phyloP scores from a whole-genome alignment of 2,113 vertebrate genomes.

The Apeltes quadracus region DNA sequence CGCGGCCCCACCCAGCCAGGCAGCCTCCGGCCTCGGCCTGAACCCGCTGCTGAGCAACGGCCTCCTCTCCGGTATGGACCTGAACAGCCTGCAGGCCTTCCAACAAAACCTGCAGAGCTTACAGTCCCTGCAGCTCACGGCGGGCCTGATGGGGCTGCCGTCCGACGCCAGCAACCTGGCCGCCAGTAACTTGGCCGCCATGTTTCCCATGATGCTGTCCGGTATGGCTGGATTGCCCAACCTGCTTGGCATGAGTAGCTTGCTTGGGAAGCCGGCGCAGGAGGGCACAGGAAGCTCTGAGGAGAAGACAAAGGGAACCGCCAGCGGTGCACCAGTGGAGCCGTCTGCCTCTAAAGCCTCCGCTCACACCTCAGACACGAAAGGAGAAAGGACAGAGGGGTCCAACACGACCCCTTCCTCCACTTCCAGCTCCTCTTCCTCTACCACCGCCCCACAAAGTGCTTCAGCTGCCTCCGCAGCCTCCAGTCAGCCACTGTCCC shows the following conservation, averaged over 20 bases:
- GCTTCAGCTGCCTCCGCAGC: constrained; percentile 80
- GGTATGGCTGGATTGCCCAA: constrained; percentile 95
- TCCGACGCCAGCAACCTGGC: constrained; percentile 85
- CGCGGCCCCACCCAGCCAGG: constrained; percentile 60
- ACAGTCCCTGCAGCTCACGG: constrained; percentile 93
- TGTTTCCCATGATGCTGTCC: constrained; percentile 98
- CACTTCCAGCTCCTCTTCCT: constrained; percentile 85
- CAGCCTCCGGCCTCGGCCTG: constrained; percentile 74
- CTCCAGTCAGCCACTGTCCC: constrained; percentile 84
- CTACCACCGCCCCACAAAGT: constrained; percentile 83
- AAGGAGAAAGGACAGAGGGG: constrained; percentile 94
- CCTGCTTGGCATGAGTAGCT: constrained; percentile 87
- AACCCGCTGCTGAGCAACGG: constrained; percentile 89
- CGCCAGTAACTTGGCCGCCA: constrained; percentile 88
- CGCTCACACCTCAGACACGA: constrained; percentile 75
- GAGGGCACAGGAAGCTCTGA: constrained; percentile 79
- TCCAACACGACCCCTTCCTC: constrained; percentile 81
- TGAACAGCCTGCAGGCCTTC: constrained; percentile 92
- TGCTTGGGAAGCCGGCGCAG: constrained; percentile 84
- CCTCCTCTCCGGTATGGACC: constrained; percentile 90
- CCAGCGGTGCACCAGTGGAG: constrained; percentile 77
- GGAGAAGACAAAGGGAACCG: constrained; percentile 83
- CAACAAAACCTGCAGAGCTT: constrained; percentile 96
- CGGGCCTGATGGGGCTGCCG: constrained; percentile 92
- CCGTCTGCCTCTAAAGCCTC: constrained; percentile 52